A percentile compares a stretch with the other conserved stretches of the same genome.
These are phyloP conservation scores for Endotricha flammealis DNA, from an alignment of 2,888 invertebrate genomes.

Conservation along the genomic window DNA sequence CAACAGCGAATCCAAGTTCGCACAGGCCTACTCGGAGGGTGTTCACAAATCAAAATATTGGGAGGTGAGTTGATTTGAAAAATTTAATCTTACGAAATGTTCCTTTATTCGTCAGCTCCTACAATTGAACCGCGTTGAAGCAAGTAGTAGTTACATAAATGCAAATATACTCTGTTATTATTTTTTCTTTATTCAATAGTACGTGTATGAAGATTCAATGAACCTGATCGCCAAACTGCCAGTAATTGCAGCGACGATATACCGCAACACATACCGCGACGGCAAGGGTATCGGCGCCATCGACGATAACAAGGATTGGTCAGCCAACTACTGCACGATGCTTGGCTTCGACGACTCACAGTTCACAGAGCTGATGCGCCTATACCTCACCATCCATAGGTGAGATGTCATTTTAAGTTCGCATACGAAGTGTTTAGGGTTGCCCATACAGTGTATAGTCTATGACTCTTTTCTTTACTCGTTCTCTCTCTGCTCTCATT, in stretches of 20 bases:
- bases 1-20: constrained; percentile 95
- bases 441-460: too few species aligned
- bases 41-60: constrained; percentile 94
- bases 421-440: constrained; percentile 1
- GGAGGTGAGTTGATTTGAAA: constrained; percentile 85
- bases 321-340: constrained; percentile 94
- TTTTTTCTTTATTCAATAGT: constrained; percentile 44
- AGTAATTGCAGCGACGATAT: constrained; percentile 95
- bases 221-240: constrained; percentile 96
- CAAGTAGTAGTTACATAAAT: too few species aligned
- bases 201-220: constrained; percentile 95
- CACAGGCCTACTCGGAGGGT: constrained; percentile 92
- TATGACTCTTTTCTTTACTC: too few species aligned
- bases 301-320: constrained; percentile 94
- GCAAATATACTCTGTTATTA: background rate
- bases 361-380: constrained; percentile 94
- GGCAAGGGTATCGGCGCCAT: constrained; percentile 93
- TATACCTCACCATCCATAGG: constrained; percentile 95
- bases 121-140: too few species aligned
- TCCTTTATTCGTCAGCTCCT: too few species aligned
- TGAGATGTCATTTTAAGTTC: too few species aligned
- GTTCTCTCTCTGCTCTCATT: too few species aligned
- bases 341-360: constrained; percentile 90
- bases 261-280: constrained; percentile 91
- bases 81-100: too few species aligned